Conservation (phyloP, 2,797 vertebrate genomes). For the Pitangus sulphuratus region DNA sequence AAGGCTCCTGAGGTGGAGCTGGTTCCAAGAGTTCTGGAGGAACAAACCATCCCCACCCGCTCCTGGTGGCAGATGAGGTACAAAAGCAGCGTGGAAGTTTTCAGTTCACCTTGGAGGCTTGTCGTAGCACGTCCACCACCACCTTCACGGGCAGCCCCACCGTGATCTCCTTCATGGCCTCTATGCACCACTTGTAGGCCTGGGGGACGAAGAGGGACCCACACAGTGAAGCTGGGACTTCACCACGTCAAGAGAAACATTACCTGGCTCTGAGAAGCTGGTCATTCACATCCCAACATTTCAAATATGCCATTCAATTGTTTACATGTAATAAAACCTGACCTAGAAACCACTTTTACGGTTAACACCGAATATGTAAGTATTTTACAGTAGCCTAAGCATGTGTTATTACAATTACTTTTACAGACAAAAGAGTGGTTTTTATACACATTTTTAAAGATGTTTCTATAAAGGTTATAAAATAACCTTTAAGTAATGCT, state of each 20-base stretch:
- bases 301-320: background rate
- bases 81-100: background rate
- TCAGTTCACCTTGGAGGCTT: slow-evolving; percentile 92
- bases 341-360: background rate
- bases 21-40: background rate
- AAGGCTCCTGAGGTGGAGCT: background rate
- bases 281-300: background rate
- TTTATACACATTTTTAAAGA: background rate
- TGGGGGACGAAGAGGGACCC: slow-evolving; percentile 56
- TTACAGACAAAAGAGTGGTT: background rate
- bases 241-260: background rate
- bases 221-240: background rate
- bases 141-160: slow-evolving; percentile 95
- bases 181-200: slow-evolving; percentile 99
- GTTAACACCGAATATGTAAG: accelerated
- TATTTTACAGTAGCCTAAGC: background rate
- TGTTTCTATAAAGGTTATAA: background rate
- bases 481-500: background rate
- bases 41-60: background rate
- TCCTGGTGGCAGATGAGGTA: background rate
- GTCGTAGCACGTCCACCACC: slow-evolving; percentile 95
- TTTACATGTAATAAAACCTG: background rate
- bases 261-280: background rate
- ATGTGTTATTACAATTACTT: background rate
- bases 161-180: slow-evolving; percentile 97